Percentiles rank a stretch among this genome's conserved stretches.
Evolutionary conservation across 2,113 vertebrate genomes (phyloP).

Genomic region (Campylorhamphus procurvoides): DNA sequence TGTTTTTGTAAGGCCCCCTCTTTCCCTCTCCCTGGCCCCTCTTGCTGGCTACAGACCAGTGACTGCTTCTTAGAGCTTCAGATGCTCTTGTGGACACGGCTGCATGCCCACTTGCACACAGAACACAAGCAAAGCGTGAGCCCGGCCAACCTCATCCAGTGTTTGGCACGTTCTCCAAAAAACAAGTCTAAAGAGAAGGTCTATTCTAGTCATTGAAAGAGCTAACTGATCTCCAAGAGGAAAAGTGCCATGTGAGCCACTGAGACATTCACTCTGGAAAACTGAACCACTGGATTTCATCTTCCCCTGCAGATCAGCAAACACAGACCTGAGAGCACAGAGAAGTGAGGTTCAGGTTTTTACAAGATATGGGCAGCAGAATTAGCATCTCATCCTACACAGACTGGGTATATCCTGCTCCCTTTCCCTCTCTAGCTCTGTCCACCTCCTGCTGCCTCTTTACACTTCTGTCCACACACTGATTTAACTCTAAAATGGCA

Average conservation of each 20-base stretch:
- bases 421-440: not conserved
- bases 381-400: not conserved
- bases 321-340: not conserved
- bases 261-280: not conserved
- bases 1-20: not conserved
- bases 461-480: not conserved
- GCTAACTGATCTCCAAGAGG: not conserved
- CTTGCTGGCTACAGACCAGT: not conserved
- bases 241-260: not conserved
- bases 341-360: not conserved
- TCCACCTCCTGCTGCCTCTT: not conserved
- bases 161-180: not conserved
- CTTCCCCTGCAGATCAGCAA: not conserved
- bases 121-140: not conserved
- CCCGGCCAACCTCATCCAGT: not conserved
- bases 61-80: not conserved
- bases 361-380: not conserved
- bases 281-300: not conserved
- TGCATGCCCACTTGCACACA: accelerated
- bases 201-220: not conserved
- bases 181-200: not conserved
- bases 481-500: not conserved
- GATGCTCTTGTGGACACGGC: not conserved
- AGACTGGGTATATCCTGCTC: not conserved
- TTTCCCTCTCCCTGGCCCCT: not conserved